Base-by-base conservation (phyloP, 2,888 invertebrate species). In the Tethea ocularis region DNA sequence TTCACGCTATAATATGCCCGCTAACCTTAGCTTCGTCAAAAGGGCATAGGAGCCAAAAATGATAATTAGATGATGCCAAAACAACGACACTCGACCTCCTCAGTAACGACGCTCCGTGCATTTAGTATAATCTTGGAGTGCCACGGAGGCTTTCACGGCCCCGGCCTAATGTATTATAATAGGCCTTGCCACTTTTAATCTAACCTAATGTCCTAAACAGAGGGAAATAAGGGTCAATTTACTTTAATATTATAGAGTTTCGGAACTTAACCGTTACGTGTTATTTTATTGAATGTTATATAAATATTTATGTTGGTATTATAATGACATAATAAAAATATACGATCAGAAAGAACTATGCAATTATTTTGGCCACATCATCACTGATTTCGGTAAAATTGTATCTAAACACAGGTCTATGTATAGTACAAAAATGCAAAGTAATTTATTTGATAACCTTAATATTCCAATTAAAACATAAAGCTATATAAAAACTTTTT, bases 181-280 rank as follows among this genome's bases (percentile, higher is more conserved):
- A 46, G 46, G 46, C 46, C 46, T 46, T 38, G 0, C 46, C 46
- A 46, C 46, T 46, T 46, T 46, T 46, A 46, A 46, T 46, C 46
- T 46, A 46, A 17, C 20, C 46, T 46, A 46, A 46, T 46, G 46
- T 20, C 46, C 46, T 46, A 46, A 20, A 10, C 2, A 20, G n/a
- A 46, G 20, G 20, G 46, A 46, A 46, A 46, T 46, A 46, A 20
- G 46, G 46, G 17, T 46, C 46, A 46, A 46, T 46, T 20, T 46
- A 10, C 46, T 46, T 46, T 20, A 46, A 46, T 46, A 46, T 10
- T 29, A 20, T 15, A 26, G n/a, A n/a, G n/a, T 17, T 17, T n/a
- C 7, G 46, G 46, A 46, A 46, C 46, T 20, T 10, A n/a, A 46
- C 46, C 17, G 10, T 20, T 4, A 33, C 13, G 33, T 33, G 33